These are phyloP conservation scores for Apteryx mantelli DNA, from an alignment of 2,113 vertebrate genomes.

Conservation along the genomic window DNA sequence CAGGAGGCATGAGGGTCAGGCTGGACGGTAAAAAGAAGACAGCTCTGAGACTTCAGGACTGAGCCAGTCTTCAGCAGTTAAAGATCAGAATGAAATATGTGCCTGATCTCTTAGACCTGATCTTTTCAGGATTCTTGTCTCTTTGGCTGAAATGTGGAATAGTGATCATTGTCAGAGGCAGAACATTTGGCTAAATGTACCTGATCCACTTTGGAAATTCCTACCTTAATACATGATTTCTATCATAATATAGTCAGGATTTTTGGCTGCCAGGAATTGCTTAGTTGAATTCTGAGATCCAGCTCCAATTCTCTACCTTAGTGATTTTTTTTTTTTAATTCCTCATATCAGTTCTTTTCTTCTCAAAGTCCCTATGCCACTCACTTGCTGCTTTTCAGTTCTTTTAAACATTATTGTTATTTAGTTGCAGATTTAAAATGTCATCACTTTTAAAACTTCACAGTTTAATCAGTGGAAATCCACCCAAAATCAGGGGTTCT, in stretches of 20 bases:
- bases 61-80: neutral
- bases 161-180: neutral
- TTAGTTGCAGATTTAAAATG: neutral
- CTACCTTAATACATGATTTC: neutral
- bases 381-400: neutral
- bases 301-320: neutral
- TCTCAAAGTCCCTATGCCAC: neutral
- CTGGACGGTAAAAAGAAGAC: fast-evolving
- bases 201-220: neutral
- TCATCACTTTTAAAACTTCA: neutral
- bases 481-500: neutral
- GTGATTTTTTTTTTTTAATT: neutral
- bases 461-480: neutral
- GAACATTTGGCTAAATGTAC: neutral
- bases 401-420: neutral
- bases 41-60: neutral
- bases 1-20: neutral
- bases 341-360: neutral
- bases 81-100: neutral
- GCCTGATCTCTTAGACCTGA: neutral
- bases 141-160: neutral
- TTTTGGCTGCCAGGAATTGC: neutral
- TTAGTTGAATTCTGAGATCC: neutral
- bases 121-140: neutral
- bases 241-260: neutral